Evolutionary conservation across 1,140 invertebrate species (phyloP), one percentile per base, ranked within the genome.

Genomic region (Danaus plexippus): DNA sequence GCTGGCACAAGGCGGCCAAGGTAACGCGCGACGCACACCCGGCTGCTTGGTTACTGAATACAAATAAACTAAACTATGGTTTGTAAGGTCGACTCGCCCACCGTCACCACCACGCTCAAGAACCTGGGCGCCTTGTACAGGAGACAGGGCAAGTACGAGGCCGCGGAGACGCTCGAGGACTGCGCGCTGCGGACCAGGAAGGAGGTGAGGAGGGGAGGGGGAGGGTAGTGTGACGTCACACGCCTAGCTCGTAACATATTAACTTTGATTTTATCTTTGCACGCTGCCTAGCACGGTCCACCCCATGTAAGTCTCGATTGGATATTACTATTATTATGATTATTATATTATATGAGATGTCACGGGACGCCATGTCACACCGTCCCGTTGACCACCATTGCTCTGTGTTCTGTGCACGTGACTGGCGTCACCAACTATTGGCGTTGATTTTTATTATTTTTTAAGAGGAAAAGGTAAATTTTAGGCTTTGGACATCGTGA

Each of bases 1-100:
- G 96, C 2, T 99, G 97, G 97, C 96, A 99, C 74, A 99, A 99
- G 88, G 96, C 97, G 41, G 96, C 96, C n/a, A 99, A 98, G 90
- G 83, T 82, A 64, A n/a, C n/a, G n/a, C n/a, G n/a, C n/a, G n/a
- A n/a, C n/a, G n/a, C n/a, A n/a, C n/a, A n/a, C n/a, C n/a, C n/a
- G n/a, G n/a, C n/a, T n/a, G n/a, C n/a, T n/a, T n/a, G n/a, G n/a
- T n/a, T n/a, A n/a, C n/a, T n/a, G n/a, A n/a, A n/a, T n/a, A n/a
- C n/a, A n/a, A n/a, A n/a, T n/a, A n/a, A n/a, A n/a, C n/a, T n/a
- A n/a, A n/a, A n/a, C n/a, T n/a, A n/a, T n/a, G n/a, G n/a, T n/a
- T 12, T 9, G n/a, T 1, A 67, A 86, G 83, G 97, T 98, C 47
- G 97, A 99, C 81, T 98, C 96, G 32, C 97, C 97, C 0, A 98